Evolutionary conservation across 2,797 vertebrate species (phyloP), one percentile per base, ranked within the genome.

Genomic region (Urocyon cinereoargenteus): DNA sequence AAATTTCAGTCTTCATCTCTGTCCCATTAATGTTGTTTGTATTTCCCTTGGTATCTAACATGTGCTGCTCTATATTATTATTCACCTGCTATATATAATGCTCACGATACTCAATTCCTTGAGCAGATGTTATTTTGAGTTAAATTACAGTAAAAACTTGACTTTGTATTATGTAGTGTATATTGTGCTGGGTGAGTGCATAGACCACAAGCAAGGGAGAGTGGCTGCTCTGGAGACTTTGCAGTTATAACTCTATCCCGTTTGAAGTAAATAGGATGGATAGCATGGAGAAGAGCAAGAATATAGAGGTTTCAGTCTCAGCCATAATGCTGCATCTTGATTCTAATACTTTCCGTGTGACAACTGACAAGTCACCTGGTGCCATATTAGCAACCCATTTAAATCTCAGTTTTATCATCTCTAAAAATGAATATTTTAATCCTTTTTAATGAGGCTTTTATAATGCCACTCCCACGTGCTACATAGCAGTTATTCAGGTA

Each of bases 341-440:
- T 64, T 94, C 34, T 36, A 45, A 10, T 64, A 55, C 6, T 86
- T 70, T 82, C 24, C 73, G 7, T n/a, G 57, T 73, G 10, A 68
- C 19, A 19, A 6, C 66, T 31, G 49, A 86, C 8, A 64, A 55
- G 14, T 94, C 78, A 73, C n/a, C 11, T 51, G 51, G 40, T 61
- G 40, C 78, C 2, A 57, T 75, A 79, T 51, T 93, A 18, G 4
- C 31, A 87, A 34, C 1, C 26, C 92, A 45, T 70, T 70, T 77
- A 3, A 81, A 91, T 94, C 34, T 79, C 36, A 62, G 31, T 68
- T 59, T 84, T 36, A 4, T 64, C 11, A 24, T 59, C 45, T 77
- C 8, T 78, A 18, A 95, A 95, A 90, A 92, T 86, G 3, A 79
- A 40, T 66, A 72, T 64, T 68, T 87, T 55, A 82, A 59, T 77